These are phyloP conservation scores for Emydura subglobosa DNA, from an alignment of 2,113 vertebrate genomes.

Conservation along the genomic window DNA sequence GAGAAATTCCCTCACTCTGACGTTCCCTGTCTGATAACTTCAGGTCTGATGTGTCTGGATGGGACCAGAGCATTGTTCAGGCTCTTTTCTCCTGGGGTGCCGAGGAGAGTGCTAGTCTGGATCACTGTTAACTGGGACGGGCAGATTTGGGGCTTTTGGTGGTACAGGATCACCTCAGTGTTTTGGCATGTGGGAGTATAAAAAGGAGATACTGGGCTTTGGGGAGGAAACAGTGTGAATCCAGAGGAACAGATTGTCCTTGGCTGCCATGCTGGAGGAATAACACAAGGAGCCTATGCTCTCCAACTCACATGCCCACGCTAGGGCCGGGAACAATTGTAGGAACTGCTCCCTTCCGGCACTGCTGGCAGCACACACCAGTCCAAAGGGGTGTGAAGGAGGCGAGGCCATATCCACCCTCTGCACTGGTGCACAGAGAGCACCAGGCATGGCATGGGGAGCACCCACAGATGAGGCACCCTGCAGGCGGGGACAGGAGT, in stretches of 20 bases:
- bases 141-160: background rate
- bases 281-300: background rate
- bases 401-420: background rate
- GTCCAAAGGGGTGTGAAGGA: background rate
- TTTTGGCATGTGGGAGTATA: background rate
- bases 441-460: background rate
- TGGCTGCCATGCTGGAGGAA: background rate
- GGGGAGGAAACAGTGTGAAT: background rate
- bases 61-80: background rate
- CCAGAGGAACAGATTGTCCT: background rate
- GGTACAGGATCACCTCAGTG: background rate
- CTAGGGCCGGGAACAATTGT: background rate
- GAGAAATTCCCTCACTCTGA: background rate
- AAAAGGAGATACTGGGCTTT: background rate
- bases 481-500: too few species aligned
- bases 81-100: background rate
- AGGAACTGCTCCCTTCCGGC: constrained; percentile 38
- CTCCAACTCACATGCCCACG: background rate
- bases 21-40: background rate
- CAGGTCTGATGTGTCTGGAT: background rate
- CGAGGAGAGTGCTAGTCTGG: background rate
- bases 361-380: background rate
- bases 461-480: background rate
- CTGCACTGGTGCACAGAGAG: background rate
- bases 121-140: background rate